Conservation (phyloP, 2,113 vertebrate species). For the Thinocorus orbignyianus region DNA sequence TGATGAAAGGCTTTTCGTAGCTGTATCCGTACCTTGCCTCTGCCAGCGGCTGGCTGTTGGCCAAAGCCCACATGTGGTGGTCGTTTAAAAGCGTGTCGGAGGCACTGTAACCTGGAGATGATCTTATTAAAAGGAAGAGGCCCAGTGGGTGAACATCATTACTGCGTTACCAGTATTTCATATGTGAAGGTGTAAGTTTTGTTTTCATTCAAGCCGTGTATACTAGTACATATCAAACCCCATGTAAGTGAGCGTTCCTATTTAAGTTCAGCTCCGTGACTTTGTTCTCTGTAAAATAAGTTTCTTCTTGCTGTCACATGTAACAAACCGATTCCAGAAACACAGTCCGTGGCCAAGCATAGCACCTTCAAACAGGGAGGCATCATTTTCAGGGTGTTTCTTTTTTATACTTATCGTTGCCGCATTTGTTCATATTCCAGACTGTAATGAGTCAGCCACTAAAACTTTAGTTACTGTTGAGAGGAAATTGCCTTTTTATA, state of each 20-base stretch:
- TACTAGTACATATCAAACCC: slow-evolving; percentile 21
- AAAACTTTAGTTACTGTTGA: slow-evolving; percentile 5
- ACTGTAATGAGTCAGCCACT: slow-evolving; percentile 3
- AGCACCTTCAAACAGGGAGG: slow-evolving; percentile 15
- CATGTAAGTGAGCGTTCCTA: background rate
- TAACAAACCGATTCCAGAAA: slow-evolving; percentile 32
- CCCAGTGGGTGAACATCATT: slow-evolving; percentile 22
- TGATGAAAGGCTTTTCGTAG: background rate
- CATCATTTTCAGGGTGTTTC: slow-evolving; percentile 44
- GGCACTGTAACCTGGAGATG: slow-evolving; percentile 58
- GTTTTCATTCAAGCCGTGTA: slow-evolving; percentile 16
- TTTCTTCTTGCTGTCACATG: slow-evolving; percentile 40
- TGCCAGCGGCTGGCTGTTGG: slow-evolving; percentile 22
- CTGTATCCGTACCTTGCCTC: slow-evolving; percentile 35
- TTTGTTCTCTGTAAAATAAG: slow-evolving; percentile 50
- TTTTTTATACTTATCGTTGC: slow-evolving; percentile 42
- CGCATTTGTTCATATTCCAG: slow-evolving; percentile 17
- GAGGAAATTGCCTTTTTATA: slow-evolving; percentile 42
- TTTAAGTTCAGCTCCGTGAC: slow-evolving; percentile 47
- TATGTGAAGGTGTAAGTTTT: slow-evolving; percentile 31
- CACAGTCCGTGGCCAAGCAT: background rate
- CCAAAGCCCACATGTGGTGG: slow-evolving; percentile 37
- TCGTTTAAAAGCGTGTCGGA: background rate
- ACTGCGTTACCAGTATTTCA: background rate
- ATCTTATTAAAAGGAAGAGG: slow-evolving; percentile 45